Base-by-base conservation (phyloP, 2,888 invertebrate genomes). In the Ichneumoninae sp. region DNA sequence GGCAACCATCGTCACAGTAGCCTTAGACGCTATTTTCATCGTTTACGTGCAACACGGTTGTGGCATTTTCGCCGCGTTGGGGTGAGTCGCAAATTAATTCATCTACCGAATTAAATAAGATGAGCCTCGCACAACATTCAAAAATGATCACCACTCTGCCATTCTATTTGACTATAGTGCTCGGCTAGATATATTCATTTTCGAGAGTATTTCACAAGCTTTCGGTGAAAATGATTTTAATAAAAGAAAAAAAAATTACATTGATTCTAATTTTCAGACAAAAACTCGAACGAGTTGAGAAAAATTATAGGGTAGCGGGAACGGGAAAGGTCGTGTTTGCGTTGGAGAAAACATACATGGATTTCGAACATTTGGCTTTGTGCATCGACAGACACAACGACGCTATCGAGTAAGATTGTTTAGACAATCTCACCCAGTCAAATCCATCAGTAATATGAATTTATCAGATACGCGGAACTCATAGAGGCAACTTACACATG, bases 321-420 rank as follows among this genome's bases (percentile, higher is more conserved):
- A 36, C n/a, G 8, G 8, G n/a, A 36, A 13, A 19, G 19, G 1
- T 8, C 5, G 19, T 5, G 33, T 36, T 13, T 10, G 36, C 13
- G 0, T 10, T 13, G 13, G 10, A 47, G 1, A 30, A 19, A 52
- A 44, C 8, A 3, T 52, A 81, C 6, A 3, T 22, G 22, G 70
- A 65, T 52, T 44, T 76, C n/a, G 70, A 52, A 7, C 6, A 54
- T 6, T 10, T 81, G 10, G 22, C 40, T 3, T 40, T 22, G 6
- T 81, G 81, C 40, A 81, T 81, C n/a, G 66, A 26, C 22, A 76
- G 76, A 50, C 76, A 81, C 65, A 76, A 71, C 33, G 62, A 75
- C 16, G 81, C 70, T n/a, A 82, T 78, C 6, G 71, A 65, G 74
- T 77, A 57, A 68, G 62, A 54, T 26, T 62, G 30, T 44, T 60